A percentile compares a stretch with the other conserved stretches of the same genome.
These are phyloP conservation scores for Cephus rjabovi DNA, from an alignment of 2,888 invertebrate genomes.

Conservation along the genomic window DNA sequence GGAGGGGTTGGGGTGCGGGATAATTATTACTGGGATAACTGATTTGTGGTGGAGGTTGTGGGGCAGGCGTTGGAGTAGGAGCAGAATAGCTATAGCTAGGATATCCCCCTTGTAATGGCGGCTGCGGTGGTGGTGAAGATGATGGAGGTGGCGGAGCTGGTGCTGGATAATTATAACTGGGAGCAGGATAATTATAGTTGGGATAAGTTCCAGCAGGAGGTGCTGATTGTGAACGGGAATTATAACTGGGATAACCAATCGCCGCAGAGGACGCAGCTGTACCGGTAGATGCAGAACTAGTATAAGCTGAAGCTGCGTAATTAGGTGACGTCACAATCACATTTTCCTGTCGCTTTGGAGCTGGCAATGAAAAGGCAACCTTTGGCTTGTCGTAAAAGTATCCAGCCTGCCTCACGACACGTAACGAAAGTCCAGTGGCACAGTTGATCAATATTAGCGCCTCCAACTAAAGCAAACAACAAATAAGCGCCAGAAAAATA, in stretches of 20 bases:
- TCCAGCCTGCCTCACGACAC: conserved; percentile 47
- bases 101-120: conserved; percentile 11
- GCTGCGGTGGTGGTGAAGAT: conserved; percentile 16
- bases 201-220: not conserved
- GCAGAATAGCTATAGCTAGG: conserved; percentile 2
- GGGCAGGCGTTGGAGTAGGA: conserved; percentile 10
- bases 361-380: conserved; percentile 44
- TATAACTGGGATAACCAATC: not conserved
- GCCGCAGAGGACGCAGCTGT: conserved; percentile 11
- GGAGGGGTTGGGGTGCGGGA: not conserved
- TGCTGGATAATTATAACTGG: conserved; percentile 23
- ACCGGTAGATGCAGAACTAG: conserved; percentile 12
- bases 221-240: not conserved
- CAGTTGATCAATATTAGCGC: conserved; percentile 36
- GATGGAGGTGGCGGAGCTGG: conserved; percentile 12
- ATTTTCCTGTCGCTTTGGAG: conserved; percentile 25
- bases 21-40: conserved; percentile 20
- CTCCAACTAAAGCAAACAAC: conserved; percentile 30
- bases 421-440: conserved; percentile 28
- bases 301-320: conserved; percentile 21
- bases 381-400: conserved; percentile 49
- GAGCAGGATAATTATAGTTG: conserved; percentile 10
- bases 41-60: conserved; percentile 15
- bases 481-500: not conserved
- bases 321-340: conserved; percentile 18